Conservation (phyloP, 2,888 invertebrate genomes). For the Aspidiotus rigidus region DNA sequence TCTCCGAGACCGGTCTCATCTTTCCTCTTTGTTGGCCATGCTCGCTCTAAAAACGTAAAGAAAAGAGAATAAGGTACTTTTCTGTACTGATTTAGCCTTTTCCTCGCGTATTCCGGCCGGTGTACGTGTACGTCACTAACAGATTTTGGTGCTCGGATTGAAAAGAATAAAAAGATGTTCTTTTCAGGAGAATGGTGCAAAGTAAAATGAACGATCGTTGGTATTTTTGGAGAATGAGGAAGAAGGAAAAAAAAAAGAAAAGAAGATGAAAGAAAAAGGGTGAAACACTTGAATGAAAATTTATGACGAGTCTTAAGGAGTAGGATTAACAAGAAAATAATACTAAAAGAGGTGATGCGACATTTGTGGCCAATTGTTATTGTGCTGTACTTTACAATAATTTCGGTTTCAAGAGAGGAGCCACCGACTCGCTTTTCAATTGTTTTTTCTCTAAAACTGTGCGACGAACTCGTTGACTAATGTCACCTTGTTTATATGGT, state of each 20-base stretch:
- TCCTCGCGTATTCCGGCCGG: neutral
- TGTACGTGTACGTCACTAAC: constrained; percentile 18
- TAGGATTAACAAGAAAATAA: constrained; percentile 13
- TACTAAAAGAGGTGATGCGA: too few species aligned
- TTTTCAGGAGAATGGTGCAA: constrained; percentile 2
- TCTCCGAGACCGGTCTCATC: neutral
- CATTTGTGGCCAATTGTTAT: too few species aligned
- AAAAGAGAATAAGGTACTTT: constrained; percentile 1
- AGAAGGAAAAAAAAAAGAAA: too few species aligned
- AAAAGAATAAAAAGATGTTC: constrained; percentile 28
- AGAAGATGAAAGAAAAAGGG: too few species aligned
- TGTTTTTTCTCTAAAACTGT: too few species aligned
- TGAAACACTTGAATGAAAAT: constrained; percentile 23
- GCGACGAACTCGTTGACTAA: too few species aligned
- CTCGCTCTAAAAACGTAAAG: neutral
- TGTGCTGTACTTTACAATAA: too few species aligned
- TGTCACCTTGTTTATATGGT: too few species aligned
- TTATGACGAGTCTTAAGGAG: constrained; percentile 20
- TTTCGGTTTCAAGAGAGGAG: too few species aligned
- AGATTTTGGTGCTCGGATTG: constrained; percentile 29
- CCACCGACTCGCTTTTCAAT: too few species aligned
- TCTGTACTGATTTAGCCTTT: neutral
- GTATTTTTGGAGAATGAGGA: constrained; percentile 17
- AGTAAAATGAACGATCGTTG: constrained; percentile 23
- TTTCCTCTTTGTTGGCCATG: neutral